Base-by-base conservation (phyloP, 2,113 vertebrate species). In the Myiagra hebetior region DNA sequence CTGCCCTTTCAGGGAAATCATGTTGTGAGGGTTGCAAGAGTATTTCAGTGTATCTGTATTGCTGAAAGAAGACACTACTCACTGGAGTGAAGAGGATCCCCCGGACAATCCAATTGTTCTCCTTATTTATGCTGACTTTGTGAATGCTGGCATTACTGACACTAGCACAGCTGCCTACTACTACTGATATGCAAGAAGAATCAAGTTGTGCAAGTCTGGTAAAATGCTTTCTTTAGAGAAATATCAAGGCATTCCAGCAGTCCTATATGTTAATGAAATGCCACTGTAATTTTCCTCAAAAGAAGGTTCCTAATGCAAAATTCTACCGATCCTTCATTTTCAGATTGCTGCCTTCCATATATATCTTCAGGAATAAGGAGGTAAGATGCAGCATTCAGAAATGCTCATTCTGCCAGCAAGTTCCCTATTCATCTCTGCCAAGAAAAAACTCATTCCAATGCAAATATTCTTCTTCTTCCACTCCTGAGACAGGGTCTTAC, bases 381-480 rank as follows among this genome's bases (percentile, higher is more conserved):
- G 74, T 15, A 82, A 87, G 44, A 80, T 16, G 42, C 16, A 23
- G 44, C 41, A 91, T 46, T 16, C 37, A 35, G 37, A 70, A 64
- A 46, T 86, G 35, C 7, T 73, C 12, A 33, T 72, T 65, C 73
- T 68, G 47, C 22, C 69, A 91, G 30, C 47, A 82, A 84, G 39
- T 15, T 87, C 41, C 27, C 69, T 31, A 46, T 67, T 84, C 37
- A 85, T 49, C 78, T 83, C 60, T 75, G 64, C 60, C 83, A 94
- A 75, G 41, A 91, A 49, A 30, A 82, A 92, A 68, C 52, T 47
- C 5, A 47, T 64, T 64, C 83, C 12, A 10, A 57, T 3, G 8
- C 33, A 92, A 91, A 74, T 52, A n/a, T 31, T 89, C 37, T 11
- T 75, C 53, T 91, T 86, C 27, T 52, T 92, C 59, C 33, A 67